These are phyloP conservation scores for Timandra comae DNA, from an alignment of 2,888 invertebrate species.

Conservation along the genomic window DNA sequence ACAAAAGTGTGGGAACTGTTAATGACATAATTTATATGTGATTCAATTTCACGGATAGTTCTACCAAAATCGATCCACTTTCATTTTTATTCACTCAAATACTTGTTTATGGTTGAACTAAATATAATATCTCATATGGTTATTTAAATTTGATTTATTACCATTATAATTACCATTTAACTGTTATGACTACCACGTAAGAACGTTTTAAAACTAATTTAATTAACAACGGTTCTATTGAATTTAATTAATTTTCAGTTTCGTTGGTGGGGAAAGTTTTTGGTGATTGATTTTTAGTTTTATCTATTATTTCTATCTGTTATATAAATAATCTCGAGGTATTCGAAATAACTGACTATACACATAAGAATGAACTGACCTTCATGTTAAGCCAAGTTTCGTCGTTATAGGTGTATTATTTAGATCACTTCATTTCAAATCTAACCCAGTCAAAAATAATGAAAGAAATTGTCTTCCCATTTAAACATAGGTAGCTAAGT, in stretches of 20 bases:
- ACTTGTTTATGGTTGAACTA: conserved; percentile 4
- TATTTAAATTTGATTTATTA: conserved; percentile 18
- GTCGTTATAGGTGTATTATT: no score
- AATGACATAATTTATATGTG: conserved; percentile 3
- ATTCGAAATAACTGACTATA: no score
- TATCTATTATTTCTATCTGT: no score
- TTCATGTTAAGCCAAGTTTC: no score
- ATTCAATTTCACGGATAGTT: conserved; percentile 4
- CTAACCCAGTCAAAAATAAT: no score
- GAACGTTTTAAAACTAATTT: conserved; percentile 9
- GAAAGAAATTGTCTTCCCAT: no score
- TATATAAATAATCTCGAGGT: no score
- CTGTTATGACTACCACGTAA: conserved; percentile 11
- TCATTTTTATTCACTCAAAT: conserved; percentile 12
- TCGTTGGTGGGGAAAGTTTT: conserved; percentile 9
- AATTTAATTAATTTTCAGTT: conserved; percentile 19
- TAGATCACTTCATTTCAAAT: no score
- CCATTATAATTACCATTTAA: conserved; percentile 8
- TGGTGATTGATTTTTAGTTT: no score
- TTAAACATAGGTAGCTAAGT: no score
- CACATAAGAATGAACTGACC: no score
- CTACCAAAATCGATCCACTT: conserved; percentile 18
- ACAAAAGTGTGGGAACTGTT: neutral
- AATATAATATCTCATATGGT: neutral
- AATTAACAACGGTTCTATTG: conserved; percentile 16